Conservation (phyloP, 2,113 vertebrate genomes). For the Phodopus roborovskii region DNA sequence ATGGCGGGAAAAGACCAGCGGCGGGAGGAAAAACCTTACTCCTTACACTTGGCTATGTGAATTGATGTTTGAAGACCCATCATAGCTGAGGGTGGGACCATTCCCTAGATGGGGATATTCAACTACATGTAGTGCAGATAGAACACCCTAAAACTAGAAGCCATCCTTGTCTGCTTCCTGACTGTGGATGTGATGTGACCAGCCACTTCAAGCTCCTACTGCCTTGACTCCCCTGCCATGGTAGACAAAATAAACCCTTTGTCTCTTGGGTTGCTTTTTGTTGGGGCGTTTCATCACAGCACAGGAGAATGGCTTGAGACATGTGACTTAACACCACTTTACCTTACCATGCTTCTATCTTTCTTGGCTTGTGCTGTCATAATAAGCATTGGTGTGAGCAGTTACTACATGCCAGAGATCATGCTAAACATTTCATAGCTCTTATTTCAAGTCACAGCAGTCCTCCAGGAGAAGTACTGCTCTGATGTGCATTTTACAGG, state of each 20-base stretch:
- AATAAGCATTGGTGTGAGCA: not conserved
- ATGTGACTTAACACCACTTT: not conserved
- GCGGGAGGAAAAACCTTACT: no score
- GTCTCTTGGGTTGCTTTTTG: not conserved
- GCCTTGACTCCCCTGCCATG: not conserved
- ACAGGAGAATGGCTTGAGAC: not conserved
- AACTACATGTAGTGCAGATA: not conserved
- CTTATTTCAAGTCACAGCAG: not conserved
- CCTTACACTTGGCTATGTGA: not conserved
- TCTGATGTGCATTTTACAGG: not conserved
- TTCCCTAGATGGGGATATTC: not conserved
- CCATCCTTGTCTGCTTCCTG: not conserved
- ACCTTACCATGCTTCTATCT: not conserved
- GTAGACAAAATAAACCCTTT: not conserved
- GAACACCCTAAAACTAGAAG: not conserved
- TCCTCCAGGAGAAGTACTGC: not conserved
- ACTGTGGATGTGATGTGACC: not conserved
- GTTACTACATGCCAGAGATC: not conserved
- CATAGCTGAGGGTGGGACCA: not conserved
- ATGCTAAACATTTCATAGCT: not conserved
- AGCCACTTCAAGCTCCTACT: not conserved
- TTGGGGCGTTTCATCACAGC: not conserved
- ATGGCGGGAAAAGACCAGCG: no score
- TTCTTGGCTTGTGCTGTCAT: not conserved
- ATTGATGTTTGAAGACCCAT: not conserved